Base-by-base conservation (phyloP, 2,113 vertebrate species). In the Euleptes europaea region DNA sequence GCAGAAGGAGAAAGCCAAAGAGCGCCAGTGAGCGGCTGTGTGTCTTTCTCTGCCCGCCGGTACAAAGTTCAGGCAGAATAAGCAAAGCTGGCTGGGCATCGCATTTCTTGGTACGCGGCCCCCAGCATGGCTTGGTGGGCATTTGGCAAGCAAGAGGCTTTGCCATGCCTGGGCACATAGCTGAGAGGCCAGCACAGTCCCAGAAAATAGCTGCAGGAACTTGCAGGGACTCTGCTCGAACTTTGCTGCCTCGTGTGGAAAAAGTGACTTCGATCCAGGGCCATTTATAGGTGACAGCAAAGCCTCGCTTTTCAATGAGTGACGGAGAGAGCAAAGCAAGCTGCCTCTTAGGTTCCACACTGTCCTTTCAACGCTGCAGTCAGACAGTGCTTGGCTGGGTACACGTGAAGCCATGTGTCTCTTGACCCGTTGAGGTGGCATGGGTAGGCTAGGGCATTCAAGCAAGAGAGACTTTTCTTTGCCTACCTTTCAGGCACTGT, bases 231-330 rank as follows among this genome's bases (percentile, higher is more conserved):
- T 88, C 33, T 33, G 17, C 78, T 86, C 21, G 60, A 91, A 94
- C 89, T 93, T 92, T 15, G 78, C 42, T 88, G 80, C 78, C 88
- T 90, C 84, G 31, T 80, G 0, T 42, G 69, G 47, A 35, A 72
- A 33, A 9, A 74, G 63, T 75, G 49, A 33, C 86, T 94, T 77
- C 86, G 84, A 78, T 72, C 35, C 82, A 78, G 83, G 23, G 73
- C 88, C 94, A 87, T 93, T 94, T 94, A 87, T 93, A 95, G 93
- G 93, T 89, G 94, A 90, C 93, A 35, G 91, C 89, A 91, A 91
- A 91, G 89, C 14, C 88, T 87, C 89, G 60, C 89, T 84, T 94
- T 88, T 86, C 89, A 65, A 44, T 87, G 83, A 84, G 88, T 84
- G 81, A 83, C 85, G 77, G 89, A 54, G 23, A 72, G 84, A 88